Conservation (phyloP, 2,797 vertebrate species). For the Cossypha polioptera region DNA sequence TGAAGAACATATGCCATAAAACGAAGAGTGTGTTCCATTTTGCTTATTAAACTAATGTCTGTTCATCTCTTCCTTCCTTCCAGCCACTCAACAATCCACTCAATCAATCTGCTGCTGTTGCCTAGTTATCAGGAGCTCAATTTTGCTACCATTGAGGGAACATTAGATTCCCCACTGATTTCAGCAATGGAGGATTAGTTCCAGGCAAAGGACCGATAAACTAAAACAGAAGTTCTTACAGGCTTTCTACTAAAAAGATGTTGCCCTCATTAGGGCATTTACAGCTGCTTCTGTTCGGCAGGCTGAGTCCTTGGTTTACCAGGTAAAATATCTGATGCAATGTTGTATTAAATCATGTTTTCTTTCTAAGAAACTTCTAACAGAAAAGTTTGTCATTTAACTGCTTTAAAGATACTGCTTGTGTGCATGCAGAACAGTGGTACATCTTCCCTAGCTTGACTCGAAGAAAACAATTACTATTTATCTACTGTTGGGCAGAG, state of each 20-base stretch:
- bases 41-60: conserved; percentile 11
- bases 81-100: neutral
- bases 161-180: conserved; percentile 1
- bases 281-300: neutral
- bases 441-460: neutral
- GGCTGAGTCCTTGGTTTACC: neutral
- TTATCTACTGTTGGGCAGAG: neutral
- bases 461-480: neutral
- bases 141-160: neutral
- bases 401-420: neutral
- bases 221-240: neutral
- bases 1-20: conserved; percentile 19
- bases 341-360: conserved; percentile 8
- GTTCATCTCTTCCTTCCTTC: neutral
- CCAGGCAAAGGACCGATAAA: neutral
- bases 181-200: neutral
- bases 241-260: neutral
- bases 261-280: neutral
- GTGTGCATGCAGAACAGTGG: neutral
- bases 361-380: conserved; percentile 36
- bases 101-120: conserved; percentile 6
- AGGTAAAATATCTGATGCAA: neutral
- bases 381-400: neutral
- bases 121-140: neutral
- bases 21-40: neutral